Evolutionary conservation across 2,113 vertebrate genomes (phyloP).

Genomic region (Echinops telfairi): DNA sequence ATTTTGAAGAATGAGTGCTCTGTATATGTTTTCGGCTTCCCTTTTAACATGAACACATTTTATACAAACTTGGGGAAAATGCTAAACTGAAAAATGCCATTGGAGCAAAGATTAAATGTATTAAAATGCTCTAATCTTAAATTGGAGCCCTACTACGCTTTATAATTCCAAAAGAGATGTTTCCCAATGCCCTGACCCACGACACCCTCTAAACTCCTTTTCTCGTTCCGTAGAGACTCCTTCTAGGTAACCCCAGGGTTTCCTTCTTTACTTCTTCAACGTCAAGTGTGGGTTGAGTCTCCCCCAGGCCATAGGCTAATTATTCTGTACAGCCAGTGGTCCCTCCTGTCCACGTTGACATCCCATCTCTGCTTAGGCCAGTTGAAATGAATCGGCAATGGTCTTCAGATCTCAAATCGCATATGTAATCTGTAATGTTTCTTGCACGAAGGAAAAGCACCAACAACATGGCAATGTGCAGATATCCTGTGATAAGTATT

Average conservation of each 20-base stretch:
- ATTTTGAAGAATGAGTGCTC: neutral
- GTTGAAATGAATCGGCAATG: neutral
- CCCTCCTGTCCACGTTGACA: neutral
- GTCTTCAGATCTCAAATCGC: constrained; percentile 78
- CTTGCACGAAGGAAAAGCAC: constrained; percentile 63
- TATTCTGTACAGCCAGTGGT: constrained; percentile 54
- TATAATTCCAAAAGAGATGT: neutral
- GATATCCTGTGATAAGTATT: constrained; percentile 76
- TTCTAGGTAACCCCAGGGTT: neutral
- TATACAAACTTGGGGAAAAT: constrained; percentile 4
- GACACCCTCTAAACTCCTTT: neutral
- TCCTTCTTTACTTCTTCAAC: constrained; percentile 47
- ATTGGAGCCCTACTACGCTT: neutral
- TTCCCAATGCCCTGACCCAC: neutral
- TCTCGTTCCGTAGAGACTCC: neutral
- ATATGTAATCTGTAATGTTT: constrained; percentile 79
- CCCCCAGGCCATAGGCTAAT: neutral
- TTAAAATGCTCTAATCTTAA: constrained; percentile 18
- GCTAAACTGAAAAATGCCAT: constrained; percentile 9
- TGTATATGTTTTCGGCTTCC: neutral
- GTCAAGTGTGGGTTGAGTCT: constrained; percentile 17
- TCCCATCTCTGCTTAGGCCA: constrained; percentile 21
- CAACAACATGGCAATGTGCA: constrained; percentile 76
- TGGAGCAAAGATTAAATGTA: neutral
- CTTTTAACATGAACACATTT: constrained; percentile 34